Evolutionary conservation across 2,797 vertebrate species (phyloP).

Genomic region (Ataeniobius toweri): DNA sequence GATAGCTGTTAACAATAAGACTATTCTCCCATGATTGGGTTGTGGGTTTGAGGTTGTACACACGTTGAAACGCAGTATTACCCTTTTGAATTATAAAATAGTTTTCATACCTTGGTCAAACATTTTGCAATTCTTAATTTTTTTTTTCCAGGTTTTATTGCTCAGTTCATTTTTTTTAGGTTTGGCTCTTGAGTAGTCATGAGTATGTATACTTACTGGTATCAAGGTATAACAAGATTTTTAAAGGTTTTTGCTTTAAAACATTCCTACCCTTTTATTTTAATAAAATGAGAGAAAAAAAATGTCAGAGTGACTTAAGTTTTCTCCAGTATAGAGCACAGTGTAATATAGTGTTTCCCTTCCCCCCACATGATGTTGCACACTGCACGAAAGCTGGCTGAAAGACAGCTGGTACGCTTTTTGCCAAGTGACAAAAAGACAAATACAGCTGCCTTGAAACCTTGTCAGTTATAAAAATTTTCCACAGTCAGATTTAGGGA

Average conservation of each 20-base stretch:
- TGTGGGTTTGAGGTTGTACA: not conserved
- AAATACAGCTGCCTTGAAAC: not conserved
- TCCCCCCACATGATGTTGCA: not conserved
- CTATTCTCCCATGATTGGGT: not conserved
- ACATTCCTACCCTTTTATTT: not conserved
- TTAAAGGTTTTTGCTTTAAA: not conserved
- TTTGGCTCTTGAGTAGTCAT: not conserved
- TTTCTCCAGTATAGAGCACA: not conserved
- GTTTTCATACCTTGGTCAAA: not conserved
- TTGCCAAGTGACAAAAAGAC: not conserved
- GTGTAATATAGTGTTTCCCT: not conserved
- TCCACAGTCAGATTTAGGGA: not conserved
- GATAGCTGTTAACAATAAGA: not conserved
- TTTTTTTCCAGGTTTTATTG: too few relatives aligned
- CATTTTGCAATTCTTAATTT: too few relatives aligned
- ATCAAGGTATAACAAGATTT: not conserved
- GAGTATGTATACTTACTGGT: not conserved
- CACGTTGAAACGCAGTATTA: not conserved
- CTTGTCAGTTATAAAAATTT: not conserved
- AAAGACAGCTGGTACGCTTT: not conserved
- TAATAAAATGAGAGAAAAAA: not conserved
- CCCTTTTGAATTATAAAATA: not conserved
- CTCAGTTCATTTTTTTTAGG: not conserved
- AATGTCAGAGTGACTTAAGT: not conserved
- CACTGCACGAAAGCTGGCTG: not conserved